phyloP scores from a whole-genome alignment of 2,113 vertebrate genomes.

The Pseudopipra pipra region DNA sequence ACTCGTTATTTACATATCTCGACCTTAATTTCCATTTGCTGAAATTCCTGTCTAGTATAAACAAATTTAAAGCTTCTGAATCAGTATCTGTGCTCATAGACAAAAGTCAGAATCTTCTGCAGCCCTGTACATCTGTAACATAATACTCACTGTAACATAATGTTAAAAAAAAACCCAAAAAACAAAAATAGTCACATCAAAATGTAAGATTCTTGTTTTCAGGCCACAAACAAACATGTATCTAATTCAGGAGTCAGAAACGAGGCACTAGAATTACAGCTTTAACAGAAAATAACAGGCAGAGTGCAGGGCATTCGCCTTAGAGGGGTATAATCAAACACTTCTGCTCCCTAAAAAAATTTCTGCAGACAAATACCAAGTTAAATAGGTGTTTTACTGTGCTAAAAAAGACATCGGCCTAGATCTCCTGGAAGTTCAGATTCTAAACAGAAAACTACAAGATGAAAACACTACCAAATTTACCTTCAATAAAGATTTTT shows the following conservation, averaged over 20 bases:
- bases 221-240: not conserved
- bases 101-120: not conserved
- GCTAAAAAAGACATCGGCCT: not conserved
- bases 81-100: not conserved
- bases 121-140: not conserved
- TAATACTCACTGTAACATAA: not conserved
- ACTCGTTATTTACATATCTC: not conserved
- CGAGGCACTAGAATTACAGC: not conserved
- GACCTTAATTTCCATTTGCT: not conserved
- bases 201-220: not conserved
- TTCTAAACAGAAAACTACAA: not conserved
- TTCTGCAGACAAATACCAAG: not conserved
- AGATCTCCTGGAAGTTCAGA: not conserved
- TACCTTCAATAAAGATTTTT: not conserved
- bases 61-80: not conserved
- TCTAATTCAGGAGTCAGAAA: not conserved
- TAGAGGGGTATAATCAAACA: not conserved
- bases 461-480: not conserved
- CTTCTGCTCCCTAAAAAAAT: not conserved
- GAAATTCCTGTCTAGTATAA: not conserved
- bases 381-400: not conserved
- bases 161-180: not conserved
- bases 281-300: not conserved
- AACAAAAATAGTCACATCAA: not conserved
- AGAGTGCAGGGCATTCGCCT: not conserved